These are phyloP conservation scores for Leptobrachium ailaonicum DNA, from an alignment of 2,113 vertebrate species.

Conservation along the genomic window DNA sequence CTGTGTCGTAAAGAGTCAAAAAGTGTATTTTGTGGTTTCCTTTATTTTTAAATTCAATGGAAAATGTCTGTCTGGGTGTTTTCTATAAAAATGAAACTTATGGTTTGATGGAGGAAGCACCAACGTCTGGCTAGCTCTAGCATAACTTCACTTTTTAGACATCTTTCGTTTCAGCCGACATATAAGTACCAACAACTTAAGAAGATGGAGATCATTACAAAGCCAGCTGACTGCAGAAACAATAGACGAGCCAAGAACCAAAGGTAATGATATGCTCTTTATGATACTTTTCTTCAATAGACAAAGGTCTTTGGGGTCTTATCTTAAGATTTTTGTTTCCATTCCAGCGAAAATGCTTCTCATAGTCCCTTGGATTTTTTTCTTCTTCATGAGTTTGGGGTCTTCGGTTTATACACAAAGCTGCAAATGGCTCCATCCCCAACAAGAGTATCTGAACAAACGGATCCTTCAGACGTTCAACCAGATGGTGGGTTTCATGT, in stretches of 20 bases:
- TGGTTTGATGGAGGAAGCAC: no score
- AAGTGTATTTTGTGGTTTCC: no score
- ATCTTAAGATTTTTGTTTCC: background rate
- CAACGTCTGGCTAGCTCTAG: no score
- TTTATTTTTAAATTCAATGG: no score
- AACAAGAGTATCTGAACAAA: background rate
- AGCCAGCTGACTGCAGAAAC: background rate
- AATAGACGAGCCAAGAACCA: background rate
- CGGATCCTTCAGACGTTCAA: background rate
- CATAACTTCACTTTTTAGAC: background rate
- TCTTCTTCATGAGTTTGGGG: background rate
- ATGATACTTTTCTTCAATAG: background rate
- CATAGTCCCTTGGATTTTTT: background rate
- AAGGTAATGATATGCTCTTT: no score
- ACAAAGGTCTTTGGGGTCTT: background rate
- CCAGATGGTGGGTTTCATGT: background rate
- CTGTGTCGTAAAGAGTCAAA: no score
- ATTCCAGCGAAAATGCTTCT: background rate
- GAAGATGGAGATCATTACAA: conserved; percentile 2
- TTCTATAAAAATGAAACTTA: no score
- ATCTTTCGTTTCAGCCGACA: background rate
- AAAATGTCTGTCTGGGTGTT: no score
- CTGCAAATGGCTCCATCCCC: conserved; percentile 20
- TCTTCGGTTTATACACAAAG: background rate
- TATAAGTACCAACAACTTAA: background rate